Percentiles rank a stretch among this genome's conserved stretches.
These are phyloP conservation scores for Eilema sororculum DNA, from an alignment of 2,888 invertebrate genomes.

Conservation along the genomic window DNA sequence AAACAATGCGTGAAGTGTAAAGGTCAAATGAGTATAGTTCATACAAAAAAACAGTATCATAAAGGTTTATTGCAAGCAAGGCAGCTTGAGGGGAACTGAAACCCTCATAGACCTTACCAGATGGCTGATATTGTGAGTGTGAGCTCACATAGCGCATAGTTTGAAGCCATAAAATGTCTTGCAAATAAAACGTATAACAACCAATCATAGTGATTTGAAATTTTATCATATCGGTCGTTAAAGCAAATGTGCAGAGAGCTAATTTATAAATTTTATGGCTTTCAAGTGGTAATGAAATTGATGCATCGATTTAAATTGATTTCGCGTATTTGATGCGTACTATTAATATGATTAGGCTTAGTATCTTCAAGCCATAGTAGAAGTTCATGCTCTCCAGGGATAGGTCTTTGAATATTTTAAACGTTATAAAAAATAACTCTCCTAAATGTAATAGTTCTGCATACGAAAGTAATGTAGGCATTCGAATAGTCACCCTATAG, in stretches of 20 bases:
- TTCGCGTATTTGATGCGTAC: neutral
- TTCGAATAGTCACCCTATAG: too few relatives aligned
- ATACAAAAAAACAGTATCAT: too few relatives aligned
- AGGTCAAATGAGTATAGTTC: too few relatives aligned
- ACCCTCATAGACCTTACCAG: too few relatives aligned
- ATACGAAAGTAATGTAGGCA: too few relatives aligned
- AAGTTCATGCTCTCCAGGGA: neutral
- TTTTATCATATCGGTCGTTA: conserved; percentile 21
- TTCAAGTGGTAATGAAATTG: neutral
- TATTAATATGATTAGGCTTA: neutral
- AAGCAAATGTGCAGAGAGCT: conserved; percentile 21
- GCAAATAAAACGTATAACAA: conserved; percentile 33
- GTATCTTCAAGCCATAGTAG: neutral
- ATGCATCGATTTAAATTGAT: neutral
- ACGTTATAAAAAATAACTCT: too few relatives aligned
- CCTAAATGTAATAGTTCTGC: too few relatives aligned
- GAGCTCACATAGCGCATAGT: neutral
- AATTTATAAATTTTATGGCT: conserved; percentile 18
- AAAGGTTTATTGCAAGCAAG: neutral
- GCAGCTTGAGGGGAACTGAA: neutral
- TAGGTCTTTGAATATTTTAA: too few relatives aligned
- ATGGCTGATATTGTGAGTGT: too few relatives aligned
- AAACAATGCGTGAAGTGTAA: too few relatives aligned
- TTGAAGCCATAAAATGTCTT: conserved; percentile 10
- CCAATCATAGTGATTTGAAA: conserved; percentile 26